Evolutionary conservation across 1,140 invertebrate species (phyloP).

Genomic region (Thereuonema tuberculata): DNA sequence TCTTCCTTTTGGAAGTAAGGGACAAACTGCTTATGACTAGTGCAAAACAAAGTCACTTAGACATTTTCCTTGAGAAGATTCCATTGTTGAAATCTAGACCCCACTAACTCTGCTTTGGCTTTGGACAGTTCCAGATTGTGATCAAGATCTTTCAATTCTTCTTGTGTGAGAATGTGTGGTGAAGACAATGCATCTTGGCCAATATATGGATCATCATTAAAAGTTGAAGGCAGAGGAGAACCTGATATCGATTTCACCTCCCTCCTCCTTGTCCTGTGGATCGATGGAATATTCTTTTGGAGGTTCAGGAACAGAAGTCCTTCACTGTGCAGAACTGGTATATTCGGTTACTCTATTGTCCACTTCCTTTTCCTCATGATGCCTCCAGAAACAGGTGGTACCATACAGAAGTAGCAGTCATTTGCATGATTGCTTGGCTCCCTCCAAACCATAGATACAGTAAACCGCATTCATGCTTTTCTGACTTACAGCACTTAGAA

Average conservation of each 20-base stretch:
- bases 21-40: neutral
- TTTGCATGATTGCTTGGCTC: neutral
- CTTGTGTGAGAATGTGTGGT: neutral
- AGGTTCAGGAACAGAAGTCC: neutral
- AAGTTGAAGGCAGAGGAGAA: neutral
- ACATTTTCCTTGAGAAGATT: slow-evolving; percentile 1
- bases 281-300: neutral
- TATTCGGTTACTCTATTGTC: neutral
- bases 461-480: neutral
- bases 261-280: neutral
- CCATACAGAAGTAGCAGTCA: neutral
- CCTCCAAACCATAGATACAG: neutral
- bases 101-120: neutral
- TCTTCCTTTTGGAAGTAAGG: neutral
- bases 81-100: neutral
- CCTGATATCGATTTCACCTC: neutral
- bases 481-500: too few relatives aligned
- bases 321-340: neutral
- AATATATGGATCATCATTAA: neutral
- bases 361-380: neutral
- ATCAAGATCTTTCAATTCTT: neutral
- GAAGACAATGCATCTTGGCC: neutral
- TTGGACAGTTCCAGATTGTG: neutral
- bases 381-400: neutral
- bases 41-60: neutral